Evolutionary conservation across 2,113 vertebrate genomes (phyloP).

Genomic region (Triplophysa rosa): DNA sequence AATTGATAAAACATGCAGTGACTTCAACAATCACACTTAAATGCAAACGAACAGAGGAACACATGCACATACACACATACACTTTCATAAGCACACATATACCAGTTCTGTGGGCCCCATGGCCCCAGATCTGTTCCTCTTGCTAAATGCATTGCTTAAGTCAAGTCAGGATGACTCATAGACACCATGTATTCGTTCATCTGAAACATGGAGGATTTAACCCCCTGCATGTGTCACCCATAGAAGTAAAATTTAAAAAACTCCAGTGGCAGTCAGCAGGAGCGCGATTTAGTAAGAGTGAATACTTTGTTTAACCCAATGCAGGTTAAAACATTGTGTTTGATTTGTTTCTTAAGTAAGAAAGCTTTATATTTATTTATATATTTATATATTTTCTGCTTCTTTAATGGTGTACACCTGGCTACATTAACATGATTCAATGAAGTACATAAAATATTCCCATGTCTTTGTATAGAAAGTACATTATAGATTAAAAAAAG

Average conservation of each 20-base stretch:
- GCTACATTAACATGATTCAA: too few relatives aligned
- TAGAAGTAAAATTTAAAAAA: conserved; percentile 10
- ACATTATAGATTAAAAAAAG: not conserved
- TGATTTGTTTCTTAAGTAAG: too few relatives aligned
- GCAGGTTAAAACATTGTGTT: too few relatives aligned
- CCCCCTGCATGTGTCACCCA: conserved; percentile 8
- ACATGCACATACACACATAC: conserved; percentile 48
- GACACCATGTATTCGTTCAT: conserved; percentile 61
- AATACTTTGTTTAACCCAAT: not conserved
- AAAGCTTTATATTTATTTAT: too few relatives aligned
- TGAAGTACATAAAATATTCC: not conserved
- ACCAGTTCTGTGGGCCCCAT: conserved; percentile 56
- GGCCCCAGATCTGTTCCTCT: conserved; percentile 72
- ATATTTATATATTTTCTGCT: too few relatives aligned
- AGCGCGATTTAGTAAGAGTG: not conserved
- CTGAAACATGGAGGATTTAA: conserved; percentile 48
- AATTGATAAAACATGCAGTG: too few relatives aligned
- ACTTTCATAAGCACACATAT: conserved; percentile 52
- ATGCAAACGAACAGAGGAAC: not conserved
- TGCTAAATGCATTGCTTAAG: conserved; percentile 78
- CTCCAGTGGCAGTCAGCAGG: conserved; percentile 4
- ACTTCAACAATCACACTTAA: not conserved
- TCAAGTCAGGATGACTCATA: conserved; percentile 75
- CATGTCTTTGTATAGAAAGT: not conserved
- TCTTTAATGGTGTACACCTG: too few relatives aligned